Base-by-base conservation (phyloP, 2,888 invertebrate species). In the Ophion costatus region DNA sequence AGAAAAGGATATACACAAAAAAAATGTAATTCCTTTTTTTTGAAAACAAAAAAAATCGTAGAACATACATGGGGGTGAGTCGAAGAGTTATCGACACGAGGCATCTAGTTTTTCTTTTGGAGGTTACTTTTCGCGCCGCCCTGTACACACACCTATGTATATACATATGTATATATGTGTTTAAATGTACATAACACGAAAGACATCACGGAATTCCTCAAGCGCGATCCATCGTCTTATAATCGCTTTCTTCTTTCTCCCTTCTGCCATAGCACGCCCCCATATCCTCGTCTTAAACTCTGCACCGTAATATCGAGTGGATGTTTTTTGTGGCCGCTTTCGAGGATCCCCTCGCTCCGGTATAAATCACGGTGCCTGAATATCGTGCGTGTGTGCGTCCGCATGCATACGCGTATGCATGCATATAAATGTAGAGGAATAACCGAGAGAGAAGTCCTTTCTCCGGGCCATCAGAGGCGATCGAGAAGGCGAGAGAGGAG, bases 191-290 rank as follows among this genome's bases (percentile, higher is more conserved):
- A 79, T 51, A 79, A 29, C 17, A 75, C n/a, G 56, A 51, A 80
- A 80, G 63, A 73, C 76, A 76, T 79, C 67, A 84, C 80, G 71
- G 77, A 87, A 87, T 86, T 87, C 84, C 87, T 82, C 79, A 74
- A 45, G 73, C 82, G 66, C 77, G 80, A 82, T 85, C 83, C 85
- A 81, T 82, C 74, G 80, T 75, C 80, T 59, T 80, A 85, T 85
- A 85, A 87, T 84, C 86, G 86, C 56, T 86, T 84, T 83, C 80
- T 80, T 84, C 80, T 45, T 45, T 83, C 77, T 80, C 80, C 42
- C 42, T 74, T 73, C 76, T n/a, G 69, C 59, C 77, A 29, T 78
- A 71, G 29, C 64, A 73, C 80, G 86, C 71, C 84, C 80, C 75
- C 80, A 69, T 80, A 66, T 74, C 2, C 71, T 17, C 42, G 42